Percentiles rank a stretch among this genome's conserved stretches.
phyloP scores from a whole-genome alignment of 1,140 invertebrate species.

The Diabrotica virgifera region DNA sequence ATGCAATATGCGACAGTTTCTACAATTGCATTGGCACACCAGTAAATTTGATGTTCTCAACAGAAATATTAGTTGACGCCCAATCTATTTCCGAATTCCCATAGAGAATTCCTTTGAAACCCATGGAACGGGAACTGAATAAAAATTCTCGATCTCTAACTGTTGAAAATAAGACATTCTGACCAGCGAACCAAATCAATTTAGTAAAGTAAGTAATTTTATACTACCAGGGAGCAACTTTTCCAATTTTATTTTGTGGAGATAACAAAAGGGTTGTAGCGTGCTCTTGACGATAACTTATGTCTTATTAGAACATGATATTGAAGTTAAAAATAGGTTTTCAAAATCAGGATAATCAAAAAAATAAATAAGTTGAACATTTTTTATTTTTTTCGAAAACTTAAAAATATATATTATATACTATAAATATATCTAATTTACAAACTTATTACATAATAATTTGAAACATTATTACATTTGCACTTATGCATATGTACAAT shows the following conservation, averaged over 20 bases:
- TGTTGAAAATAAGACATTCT: conserved; percentile 6
- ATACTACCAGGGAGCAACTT: background rate
- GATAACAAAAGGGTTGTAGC: background rate
- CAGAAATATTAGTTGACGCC: background rate
- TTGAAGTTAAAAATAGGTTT: no score
- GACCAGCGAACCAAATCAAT: background rate
- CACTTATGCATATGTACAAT: no score
- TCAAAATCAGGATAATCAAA: no score
- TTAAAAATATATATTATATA: no score
- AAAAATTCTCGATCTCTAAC: conserved; percentile 7
- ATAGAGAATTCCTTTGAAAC: conserved; percentile 2
- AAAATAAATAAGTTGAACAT: no score
- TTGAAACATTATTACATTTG: no score
- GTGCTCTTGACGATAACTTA: no score
- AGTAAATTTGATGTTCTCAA: background rate
- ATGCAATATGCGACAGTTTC: no score
- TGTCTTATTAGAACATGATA: no score
- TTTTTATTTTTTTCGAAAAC: no score
- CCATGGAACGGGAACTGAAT: conserved; percentile 5
- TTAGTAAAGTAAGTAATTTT: conserved; percentile 6
- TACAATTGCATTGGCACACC: background rate
- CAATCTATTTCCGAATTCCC: conserved; percentile 4
- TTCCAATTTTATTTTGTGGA: background rate
- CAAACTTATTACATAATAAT: no score
- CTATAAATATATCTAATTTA: no score